Conservation (phyloP, 2,888 invertebrate genomes). For the Anaspis maculata region DNA sequence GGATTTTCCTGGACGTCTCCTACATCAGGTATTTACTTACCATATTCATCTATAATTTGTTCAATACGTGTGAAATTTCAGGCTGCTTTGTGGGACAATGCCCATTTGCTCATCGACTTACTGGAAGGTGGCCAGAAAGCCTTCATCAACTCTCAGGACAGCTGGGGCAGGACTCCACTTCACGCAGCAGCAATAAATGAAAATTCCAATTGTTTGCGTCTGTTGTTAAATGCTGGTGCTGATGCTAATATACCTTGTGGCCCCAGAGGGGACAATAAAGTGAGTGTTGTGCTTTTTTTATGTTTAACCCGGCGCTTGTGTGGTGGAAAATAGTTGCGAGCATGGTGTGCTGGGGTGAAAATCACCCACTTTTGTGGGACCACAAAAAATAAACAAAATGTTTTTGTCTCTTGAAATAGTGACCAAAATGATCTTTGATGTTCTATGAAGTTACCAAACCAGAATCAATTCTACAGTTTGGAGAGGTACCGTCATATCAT, state of each 20-base stretch:
- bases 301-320: not conserved
- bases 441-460: no score
- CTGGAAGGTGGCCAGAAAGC: slow-evolving; percentile 58
- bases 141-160: slow-evolving; percentile 62
- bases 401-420: no score
- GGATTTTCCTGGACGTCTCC: slow-evolving; percentile 66
- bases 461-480: no score
- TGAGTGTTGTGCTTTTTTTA: slow-evolving; percentile 26
- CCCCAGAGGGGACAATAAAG: slow-evolving; percentile 58
- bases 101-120: slow-evolving; percentile 74
- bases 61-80: slow-evolving; percentile 29
- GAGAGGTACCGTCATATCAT: no score
- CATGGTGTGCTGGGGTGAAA: no score
- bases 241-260: slow-evolving; percentile 62
- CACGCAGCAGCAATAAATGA: slow-evolving; percentile 79
- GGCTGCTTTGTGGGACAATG: slow-evolving; percentile 85
- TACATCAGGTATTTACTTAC: slow-evolving; percentile 72
- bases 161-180: slow-evolving; percentile 66
- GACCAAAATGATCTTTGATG: no score
- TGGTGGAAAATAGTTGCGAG: no score
- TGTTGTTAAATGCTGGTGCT: slow-evolving; percentile 64
- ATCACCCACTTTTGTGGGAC: no score
- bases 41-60: slow-evolving; percentile 1
- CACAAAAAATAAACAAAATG: no score
- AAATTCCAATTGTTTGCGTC: slow-evolving; percentile 64